Evolutionary conservation across 1,140 invertebrate genomes (phyloP).

Genomic region (Brachionus asplanchnoidis): DNA sequence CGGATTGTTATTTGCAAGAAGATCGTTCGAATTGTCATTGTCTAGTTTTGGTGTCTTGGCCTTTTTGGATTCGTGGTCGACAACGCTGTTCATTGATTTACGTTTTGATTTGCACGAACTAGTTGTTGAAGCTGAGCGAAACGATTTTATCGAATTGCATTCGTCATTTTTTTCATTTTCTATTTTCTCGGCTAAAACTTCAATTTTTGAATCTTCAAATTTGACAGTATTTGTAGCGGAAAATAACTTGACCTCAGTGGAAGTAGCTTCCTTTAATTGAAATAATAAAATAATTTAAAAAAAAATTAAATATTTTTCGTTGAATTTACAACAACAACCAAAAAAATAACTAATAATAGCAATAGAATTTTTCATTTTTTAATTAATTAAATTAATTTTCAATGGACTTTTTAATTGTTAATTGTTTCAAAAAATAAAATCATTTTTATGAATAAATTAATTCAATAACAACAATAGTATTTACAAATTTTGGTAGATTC

Average conservation of each 20-base stretch:
- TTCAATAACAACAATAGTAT: no score
- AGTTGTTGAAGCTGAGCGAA: background rate
- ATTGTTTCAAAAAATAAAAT: no score
- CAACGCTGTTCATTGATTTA: background rate
- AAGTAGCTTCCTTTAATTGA: background rate
- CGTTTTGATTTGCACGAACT: background rate
- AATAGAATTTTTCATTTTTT: no score
- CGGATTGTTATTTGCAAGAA: background rate
- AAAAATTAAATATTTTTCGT: background rate
- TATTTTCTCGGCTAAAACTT: background rate
- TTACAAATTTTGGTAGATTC: no score
- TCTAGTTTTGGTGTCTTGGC: background rate
- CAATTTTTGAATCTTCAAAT: background rate
- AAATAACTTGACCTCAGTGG: background rate
- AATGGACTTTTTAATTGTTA: no score
- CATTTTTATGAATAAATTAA: no score
- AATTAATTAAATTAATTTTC: no score
- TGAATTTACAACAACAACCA: no score
- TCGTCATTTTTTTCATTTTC: background rate
- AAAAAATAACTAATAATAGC: no score
- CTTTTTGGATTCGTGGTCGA: background rate
- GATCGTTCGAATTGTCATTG: background rate
- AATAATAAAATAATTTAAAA: background rate
- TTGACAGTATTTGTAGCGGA: background rate
- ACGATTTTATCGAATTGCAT: background rate